phyloP scores from a whole-genome alignment of 2,888 invertebrate genomes.

The Orthonychiurus folsomi region DNA sequence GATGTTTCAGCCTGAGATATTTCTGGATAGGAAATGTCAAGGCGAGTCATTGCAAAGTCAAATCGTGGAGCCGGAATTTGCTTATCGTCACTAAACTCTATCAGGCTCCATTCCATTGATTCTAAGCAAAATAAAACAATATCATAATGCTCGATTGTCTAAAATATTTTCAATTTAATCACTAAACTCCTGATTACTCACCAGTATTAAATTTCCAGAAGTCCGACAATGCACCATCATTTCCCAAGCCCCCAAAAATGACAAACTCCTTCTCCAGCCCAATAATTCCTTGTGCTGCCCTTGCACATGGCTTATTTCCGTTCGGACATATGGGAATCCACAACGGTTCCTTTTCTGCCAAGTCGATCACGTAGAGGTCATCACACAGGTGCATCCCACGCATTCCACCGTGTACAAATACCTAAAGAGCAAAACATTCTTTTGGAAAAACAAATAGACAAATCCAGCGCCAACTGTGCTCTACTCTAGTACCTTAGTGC shows the following conservation, averaged over 20 bases:
- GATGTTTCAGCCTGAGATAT: not conserved
- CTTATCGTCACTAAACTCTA: not conserved
- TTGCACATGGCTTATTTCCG: slow-evolving; percentile 15
- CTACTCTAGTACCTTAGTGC: slow-evolving; percentile 23
- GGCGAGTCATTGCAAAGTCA: slow-evolving; percentile 26
- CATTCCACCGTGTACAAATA: slow-evolving; percentile 30
- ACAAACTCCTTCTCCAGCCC: slow-evolving; percentile 18
- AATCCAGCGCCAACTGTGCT: too few species aligned
- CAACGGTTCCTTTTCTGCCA: slow-evolving; percentile 13
- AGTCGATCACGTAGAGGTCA: slow-evolving; percentile 24
- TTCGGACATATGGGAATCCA: slow-evolving; percentile 19
- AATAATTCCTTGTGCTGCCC: slow-evolving; percentile 31
- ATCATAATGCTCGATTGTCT: not conserved
- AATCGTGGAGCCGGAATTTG: slow-evolving; percentile 20
- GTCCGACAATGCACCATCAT: slow-evolving; percentile 25
- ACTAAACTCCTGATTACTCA: not conserved
- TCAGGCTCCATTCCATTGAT: slow-evolving; percentile 22
- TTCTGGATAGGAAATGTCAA: slow-evolving; percentile 10
- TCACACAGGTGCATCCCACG: slow-evolving; percentile 19
- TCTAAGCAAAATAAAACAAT: slow-evolving; percentile 10
- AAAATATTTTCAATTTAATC: not conserved
- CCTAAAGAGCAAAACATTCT: slow-evolving; percentile 13
- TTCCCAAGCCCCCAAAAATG: slow-evolving; percentile 30
- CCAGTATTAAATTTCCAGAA: slow-evolving; percentile 26
- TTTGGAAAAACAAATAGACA: too few species aligned